phyloP scores from a whole-genome alignment of 2,797 vertebrate species.

The Tapirus indicus region DNA sequence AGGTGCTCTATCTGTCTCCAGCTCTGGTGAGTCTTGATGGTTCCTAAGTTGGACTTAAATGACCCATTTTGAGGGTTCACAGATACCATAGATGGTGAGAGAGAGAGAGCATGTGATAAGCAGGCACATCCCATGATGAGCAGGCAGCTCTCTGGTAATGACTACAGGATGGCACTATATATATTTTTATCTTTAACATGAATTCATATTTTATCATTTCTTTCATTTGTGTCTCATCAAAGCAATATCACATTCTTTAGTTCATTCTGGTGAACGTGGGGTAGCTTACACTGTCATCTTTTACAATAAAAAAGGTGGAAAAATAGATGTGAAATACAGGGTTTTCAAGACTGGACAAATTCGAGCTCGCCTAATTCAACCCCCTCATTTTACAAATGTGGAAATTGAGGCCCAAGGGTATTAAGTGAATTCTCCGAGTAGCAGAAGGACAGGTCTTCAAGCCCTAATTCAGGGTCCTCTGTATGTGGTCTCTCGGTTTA shows the following conservation, averaged over 20 bases:
- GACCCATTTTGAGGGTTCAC: not conserved
- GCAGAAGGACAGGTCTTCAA: not conserved
- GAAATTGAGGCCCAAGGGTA: not conserved
- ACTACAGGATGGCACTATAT: not conserved
- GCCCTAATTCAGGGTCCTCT: not conserved
- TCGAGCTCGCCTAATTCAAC: not conserved
- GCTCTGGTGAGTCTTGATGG: not conserved
- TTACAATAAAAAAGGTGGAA: slow-evolving; percentile 16
- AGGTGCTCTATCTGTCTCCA: not conserved
- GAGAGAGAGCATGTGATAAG: not conserved
- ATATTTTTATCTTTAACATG: not conserved
- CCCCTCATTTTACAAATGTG: not conserved
- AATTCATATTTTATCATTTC: not conserved
- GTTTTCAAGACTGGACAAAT: not conserved
- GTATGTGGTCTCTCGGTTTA: not conserved
- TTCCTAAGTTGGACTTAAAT: slow-evolving; percentile 8
- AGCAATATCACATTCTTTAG: not conserved
- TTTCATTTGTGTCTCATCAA: not conserved
- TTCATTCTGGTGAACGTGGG: not conserved
- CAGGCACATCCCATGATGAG: not conserved
- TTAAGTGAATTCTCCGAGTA: not conserved
- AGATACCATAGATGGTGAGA: not conserved
- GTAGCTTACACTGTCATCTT: not conserved
- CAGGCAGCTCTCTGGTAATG: not conserved
- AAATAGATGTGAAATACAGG: not conserved